Base-by-base conservation (phyloP, 1,140 invertebrate genomes). In the Leptoteleia sp. region DNA sequence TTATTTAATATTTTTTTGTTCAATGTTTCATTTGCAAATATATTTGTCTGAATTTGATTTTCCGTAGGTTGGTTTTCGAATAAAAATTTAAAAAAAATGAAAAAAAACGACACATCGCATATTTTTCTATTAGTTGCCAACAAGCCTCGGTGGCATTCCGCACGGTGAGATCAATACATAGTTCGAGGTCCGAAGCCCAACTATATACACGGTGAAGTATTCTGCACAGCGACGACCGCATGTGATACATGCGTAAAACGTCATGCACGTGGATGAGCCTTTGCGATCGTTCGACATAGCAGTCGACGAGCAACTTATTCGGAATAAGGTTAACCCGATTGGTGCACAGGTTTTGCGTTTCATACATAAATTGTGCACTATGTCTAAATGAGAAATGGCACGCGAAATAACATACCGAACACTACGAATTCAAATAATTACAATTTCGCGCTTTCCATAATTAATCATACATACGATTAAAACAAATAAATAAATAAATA, bases 111-210 rank as follows among this genome's bases (percentile, higher is more conserved):
- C 57, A 62, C 43, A 59, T 38, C 17, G 61, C 19, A 33, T 75
- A 43, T 73, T 73, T 68, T 72, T 73, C 48, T 61, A 68, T 48
- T 52, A 22, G 47, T 65, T 75, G 59, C 70, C 65, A 75, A 61
- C 65, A 68, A 75, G 55, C 70, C 33, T 76, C 16, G 68, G 45
- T 73, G 22, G 59, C 75, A 72, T 76, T 82, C 76, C 76, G 48
- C 70, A 61, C 64, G 59, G 70, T 52, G 64, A 77, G 81, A 87
- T 86, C 85, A 84, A 86, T 86, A 85, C 80, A 78, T 75, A 78
- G 78, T 77, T 79, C 73, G 81, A 83, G 79, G 77, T 81, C 82
- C 82, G 79, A 85, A 86, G 84, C 85, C 83, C 83, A 85, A 85
- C 81, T 82, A 76, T 82, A 79, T 77, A 80, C 71, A 76, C 54